A percentile compares a stretch with the other conserved stretches of the same genome.
Conservation (phyloP, 2,888 invertebrate species). For the Plebejus melissa region DNA sequence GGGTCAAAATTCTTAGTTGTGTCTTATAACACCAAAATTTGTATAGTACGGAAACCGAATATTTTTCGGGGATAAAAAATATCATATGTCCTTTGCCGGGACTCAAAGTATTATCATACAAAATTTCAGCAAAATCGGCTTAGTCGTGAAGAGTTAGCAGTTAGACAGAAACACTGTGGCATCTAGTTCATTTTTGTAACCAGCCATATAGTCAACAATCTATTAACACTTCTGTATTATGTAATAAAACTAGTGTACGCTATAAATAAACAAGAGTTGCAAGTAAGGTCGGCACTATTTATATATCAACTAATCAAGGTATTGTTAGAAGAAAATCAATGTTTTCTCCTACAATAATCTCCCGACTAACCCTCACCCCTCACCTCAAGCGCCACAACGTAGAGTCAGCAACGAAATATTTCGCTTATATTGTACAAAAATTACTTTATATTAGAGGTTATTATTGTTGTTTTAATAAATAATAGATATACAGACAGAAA, state of each 20-base stretch:
- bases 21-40: too few species aligned
- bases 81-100: too few species aligned
- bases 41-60: too few species aligned
- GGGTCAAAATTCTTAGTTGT: too few species aligned
- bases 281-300: constrained; percentile 6
- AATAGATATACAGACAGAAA: too few species aligned
- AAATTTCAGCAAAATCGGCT: too few species aligned
- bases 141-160: too few species aligned
- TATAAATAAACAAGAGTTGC: background rate
- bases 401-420: background rate
- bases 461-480: background rate
- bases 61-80: too few species aligned
- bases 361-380: constrained; percentile 8
- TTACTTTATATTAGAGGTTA: background rate
- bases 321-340: constrained; percentile 19
- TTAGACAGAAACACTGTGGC: background rate
- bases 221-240: background rate
- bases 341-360: constrained; percentile 14
- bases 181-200: background rate
- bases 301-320: constrained; percentile 11
- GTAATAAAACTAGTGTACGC: background rate
- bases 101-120: too few species aligned
- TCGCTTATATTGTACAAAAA: background rate
- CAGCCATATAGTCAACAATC: background rate
- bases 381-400: background rate